A percentile compares a stretch with the other conserved stretches of the same genome.
Conservation (phyloP, 2,888 invertebrate species). For the Archaeoteleia sp. region DNA sequence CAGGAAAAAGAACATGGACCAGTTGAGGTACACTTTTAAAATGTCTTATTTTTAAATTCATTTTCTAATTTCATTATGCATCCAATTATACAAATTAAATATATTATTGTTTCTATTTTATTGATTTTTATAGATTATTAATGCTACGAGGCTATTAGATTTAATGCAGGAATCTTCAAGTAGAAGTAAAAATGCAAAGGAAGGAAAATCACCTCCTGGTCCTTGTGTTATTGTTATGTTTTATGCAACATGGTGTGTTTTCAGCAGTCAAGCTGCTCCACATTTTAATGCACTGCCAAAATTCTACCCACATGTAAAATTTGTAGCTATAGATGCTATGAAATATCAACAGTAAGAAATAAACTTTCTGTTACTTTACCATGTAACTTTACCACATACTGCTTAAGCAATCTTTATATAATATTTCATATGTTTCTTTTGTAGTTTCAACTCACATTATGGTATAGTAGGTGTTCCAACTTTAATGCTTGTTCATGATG, state of each 20-base stretch:
- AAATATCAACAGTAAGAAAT: conserved; percentile 80
- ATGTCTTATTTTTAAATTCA: conserved; percentile 1
- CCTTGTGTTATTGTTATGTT: conserved; percentile 89
- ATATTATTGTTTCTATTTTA: too few species aligned
- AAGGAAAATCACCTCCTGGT: conserved; percentile 78
- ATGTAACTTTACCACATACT: conserved; percentile 5
- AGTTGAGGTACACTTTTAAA: conserved; percentile 64
- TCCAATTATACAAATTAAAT: conserved; percentile 11
- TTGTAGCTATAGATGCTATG: conserved; percentile 93
- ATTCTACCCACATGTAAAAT: conserved; percentile 89
- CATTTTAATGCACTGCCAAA: conserved; percentile 92
- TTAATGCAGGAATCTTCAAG: conserved; percentile 80
- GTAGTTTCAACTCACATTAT: conserved; percentile 89
- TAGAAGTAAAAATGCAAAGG: conserved; percentile 73
- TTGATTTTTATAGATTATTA: too few species aligned
- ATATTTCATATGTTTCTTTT: conserved; percentile 49
- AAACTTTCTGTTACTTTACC: conserved; percentile 1
- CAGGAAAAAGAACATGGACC: conserved; percentile 65
- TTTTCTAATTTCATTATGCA: not conserved
- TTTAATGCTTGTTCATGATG: conserved; percentile 91
- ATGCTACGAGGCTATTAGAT: conserved; percentile 82
- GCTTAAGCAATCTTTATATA: not conserved
- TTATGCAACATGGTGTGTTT: conserved; percentile 92
- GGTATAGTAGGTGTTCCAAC: conserved; percentile 94
- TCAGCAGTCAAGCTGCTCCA: conserved; percentile 92